phyloP scores from a whole-genome alignment of 2,113 vertebrate genomes.

The Bostrychus sinensis region DNA sequence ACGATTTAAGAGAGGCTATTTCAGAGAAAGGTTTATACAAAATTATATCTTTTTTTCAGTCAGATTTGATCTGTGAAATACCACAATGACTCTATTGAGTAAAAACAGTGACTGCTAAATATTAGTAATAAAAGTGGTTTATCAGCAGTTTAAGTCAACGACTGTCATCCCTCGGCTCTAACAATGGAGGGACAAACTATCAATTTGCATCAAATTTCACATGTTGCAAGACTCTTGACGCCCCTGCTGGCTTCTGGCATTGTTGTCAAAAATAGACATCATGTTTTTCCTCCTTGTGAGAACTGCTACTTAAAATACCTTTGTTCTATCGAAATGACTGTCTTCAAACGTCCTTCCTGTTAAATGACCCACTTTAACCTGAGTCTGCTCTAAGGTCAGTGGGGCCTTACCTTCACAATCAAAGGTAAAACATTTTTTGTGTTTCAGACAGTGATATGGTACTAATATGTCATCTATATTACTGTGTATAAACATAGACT shows the following conservation, averaged over 20 bases:
- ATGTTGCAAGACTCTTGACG: neutral
- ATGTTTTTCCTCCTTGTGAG: neutral
- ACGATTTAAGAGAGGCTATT: neutral
- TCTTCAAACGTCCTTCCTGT: neutral
- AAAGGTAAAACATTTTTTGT: too few relatives aligned
- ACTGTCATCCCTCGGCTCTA: neutral
- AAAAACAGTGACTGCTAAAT: neutral
- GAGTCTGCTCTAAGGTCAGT: neutral
- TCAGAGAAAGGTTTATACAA: neutral
- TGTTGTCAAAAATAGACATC: slow-evolving; percentile 7
- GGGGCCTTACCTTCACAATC: too few relatives aligned
- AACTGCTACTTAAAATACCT: neutral
- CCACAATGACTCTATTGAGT: too few relatives aligned
- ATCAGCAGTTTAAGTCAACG: neutral
- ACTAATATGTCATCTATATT: too few relatives aligned
- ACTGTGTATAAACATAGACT: too few relatives aligned
- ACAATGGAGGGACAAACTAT: neutral
- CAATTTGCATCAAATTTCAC: neutral
- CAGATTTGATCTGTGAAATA: too few relatives aligned
- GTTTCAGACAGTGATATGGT: too few relatives aligned
- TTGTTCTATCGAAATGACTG: neutral
- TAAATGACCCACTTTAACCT: too few relatives aligned
- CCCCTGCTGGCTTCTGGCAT: neutral
- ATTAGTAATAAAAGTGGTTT: neutral
- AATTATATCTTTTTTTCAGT: neutral